A percentile compares a stretch with the other conserved stretches of the same genome.
phyloP scores from a whole-genome alignment of 2,113 vertebrate species.

The Pseudorasbora parva region DNA sequence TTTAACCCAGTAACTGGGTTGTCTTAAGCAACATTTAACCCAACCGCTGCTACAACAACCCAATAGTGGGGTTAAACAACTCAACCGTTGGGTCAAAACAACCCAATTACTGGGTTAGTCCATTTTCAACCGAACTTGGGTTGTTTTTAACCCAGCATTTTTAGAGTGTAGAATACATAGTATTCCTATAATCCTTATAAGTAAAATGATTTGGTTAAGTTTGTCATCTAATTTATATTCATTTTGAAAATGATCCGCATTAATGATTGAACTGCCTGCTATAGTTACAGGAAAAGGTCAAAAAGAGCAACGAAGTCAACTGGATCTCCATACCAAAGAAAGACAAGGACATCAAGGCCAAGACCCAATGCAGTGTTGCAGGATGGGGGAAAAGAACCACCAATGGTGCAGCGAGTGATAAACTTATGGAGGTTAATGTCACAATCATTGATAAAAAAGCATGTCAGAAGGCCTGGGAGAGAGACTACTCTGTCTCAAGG shows the following conservation, averaged over 20 bases:
- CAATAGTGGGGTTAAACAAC: too few relatives aligned
- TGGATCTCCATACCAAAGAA: constrained; percentile 53
- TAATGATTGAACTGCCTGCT: neutral
- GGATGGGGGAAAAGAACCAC: constrained; percentile 28
- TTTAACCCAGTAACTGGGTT: too few relatives aligned
- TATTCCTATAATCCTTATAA: too few relatives aligned
- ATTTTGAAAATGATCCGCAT: neutral
- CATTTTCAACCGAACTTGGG: too few relatives aligned
- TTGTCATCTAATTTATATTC: neutral
- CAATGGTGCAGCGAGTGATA: fast-evolving
- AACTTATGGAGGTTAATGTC: too few relatives aligned
- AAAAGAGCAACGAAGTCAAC: constrained; percentile 14
- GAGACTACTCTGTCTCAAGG: neutral
- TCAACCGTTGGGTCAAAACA: too few relatives aligned
- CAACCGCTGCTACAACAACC: too few relatives aligned
- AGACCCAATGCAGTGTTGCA: constrained; percentile 56
- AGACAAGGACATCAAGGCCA: constrained; percentile 48
- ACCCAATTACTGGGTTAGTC: too few relatives aligned
- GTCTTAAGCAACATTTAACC: too few relatives aligned
- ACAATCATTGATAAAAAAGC: too few relatives aligned
- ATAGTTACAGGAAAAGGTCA: constrained; percentile 38
- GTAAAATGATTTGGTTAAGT: too few relatives aligned
- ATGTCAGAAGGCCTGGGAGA: constrained; percentile 15
- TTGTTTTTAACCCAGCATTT: too few relatives aligned
- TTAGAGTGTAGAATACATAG: neutral